These are phyloP conservation scores for Alca torda DNA, from an alignment of 2,797 vertebrate genomes.

Conservation along the genomic window DNA sequence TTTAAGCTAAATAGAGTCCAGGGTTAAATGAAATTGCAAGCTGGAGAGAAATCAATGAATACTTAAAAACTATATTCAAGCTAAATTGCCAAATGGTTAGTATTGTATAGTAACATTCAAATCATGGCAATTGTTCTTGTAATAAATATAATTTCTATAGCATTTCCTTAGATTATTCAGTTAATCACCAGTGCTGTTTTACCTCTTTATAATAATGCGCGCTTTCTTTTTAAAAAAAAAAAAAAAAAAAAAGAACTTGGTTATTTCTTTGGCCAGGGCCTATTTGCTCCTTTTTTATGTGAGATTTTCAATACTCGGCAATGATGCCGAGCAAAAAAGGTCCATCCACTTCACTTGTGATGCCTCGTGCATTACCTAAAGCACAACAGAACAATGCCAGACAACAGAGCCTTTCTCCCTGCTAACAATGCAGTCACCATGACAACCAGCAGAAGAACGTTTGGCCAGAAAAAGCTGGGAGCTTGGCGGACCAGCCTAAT, in stretches of 20 bases:
- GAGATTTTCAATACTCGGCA: conserved; percentile 83
- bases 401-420: conserved; percentile 81
- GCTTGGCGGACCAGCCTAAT: conserved; percentile 84
- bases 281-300: conserved; percentile 85
- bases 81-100: conserved; percentile 76
- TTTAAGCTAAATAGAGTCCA: conserved; percentile 57
- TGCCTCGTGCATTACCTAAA: conserved; percentile 85
- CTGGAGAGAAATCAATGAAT: conserved; percentile 39
- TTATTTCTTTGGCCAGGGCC: conserved; percentile 82
- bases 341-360: conserved; percentile 85
- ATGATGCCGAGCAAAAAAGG: conserved; percentile 84
- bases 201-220: conserved; percentile 75
- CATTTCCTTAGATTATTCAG: conserved; percentile 73
- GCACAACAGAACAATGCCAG: conserved; percentile 85
- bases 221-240: conserved; percentile 62
- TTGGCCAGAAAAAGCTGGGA: conserved; percentile 84
- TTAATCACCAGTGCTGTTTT: conserved; percentile 76
- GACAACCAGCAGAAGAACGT: conserved; percentile 85
- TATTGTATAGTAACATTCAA: conserved; percentile 76
- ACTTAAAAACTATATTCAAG: conserved; percentile 74
- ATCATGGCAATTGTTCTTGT: conserved; percentile 77
- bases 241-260: conserved; percentile 65
- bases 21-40: conserved; percentile 61
- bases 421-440: conserved; percentile 86
- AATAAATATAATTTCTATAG: conserved; percentile 78